phyloP scores from a whole-genome alignment of 2,888 invertebrate species.

The Rhagium mordax region DNA sequence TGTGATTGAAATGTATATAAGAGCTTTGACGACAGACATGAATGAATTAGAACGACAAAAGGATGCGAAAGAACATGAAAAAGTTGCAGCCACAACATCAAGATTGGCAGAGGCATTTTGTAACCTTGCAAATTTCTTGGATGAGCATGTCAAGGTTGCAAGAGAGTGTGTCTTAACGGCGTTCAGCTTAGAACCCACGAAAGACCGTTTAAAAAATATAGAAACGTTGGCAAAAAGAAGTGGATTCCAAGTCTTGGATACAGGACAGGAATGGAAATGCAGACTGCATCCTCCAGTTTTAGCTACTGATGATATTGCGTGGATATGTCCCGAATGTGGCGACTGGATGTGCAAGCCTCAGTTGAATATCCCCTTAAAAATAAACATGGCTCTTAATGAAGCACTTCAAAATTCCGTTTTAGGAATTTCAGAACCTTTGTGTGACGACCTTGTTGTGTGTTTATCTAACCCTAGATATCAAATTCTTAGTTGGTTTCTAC shows the following conservation, averaged over 20 bases:
- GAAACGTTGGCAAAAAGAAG: constrained; percentile 72
- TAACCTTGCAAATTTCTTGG: constrained; percentile 76
- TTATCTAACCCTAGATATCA: constrained; percentile 81
- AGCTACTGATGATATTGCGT: constrained; percentile 63
- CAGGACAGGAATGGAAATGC: constrained; percentile 67
- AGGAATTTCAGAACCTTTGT: constrained; percentile 77
- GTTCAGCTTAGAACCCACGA: constrained; percentile 82
- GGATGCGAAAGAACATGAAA: constrained; percentile 72
- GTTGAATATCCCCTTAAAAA: constrained; percentile 61
- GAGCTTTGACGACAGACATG: constrained; percentile 83
- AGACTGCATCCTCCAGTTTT: constrained; percentile 65
- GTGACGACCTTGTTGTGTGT: constrained; percentile 81
- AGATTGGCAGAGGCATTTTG: constrained; percentile 77
- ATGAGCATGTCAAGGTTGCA: constrained; percentile 75
- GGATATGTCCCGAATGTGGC: constrained; percentile 64
- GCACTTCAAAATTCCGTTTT: constrained; percentile 74
- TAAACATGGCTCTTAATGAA: constrained; percentile 68
- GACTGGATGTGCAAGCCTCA: constrained; percentile 67
- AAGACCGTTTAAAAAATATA: constrained; percentile 74
- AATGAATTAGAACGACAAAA: constrained; percentile 81
- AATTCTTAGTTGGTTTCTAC: constrained; percentile 80
- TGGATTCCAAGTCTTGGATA: constrained; percentile 70
- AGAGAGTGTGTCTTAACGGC: constrained; percentile 83
- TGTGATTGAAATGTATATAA: constrained; percentile 81
- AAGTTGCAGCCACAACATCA: constrained; percentile 73